These are phyloP conservation scores for Seriola quinqueradiata DNA, from an alignment of 2,113 vertebrate species.

Conservation along the genomic window DNA sequence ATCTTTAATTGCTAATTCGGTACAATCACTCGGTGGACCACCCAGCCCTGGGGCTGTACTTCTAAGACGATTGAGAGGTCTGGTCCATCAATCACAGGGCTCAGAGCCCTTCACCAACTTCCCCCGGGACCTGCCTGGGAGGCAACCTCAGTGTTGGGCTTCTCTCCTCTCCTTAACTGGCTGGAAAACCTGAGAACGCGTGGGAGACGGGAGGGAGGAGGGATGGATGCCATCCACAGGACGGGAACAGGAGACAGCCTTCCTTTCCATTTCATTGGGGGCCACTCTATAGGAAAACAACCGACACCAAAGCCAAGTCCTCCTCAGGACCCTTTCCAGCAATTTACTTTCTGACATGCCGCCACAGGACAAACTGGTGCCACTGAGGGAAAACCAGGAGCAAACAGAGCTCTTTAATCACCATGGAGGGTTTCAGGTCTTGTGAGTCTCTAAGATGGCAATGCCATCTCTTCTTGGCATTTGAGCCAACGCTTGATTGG, in stretches of 20 bases:
- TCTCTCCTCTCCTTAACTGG: conserved; percentile 26
- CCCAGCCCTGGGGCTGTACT: conserved; percentile 52
- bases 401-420: conserved; percentile 70
- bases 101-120: conserved; percentile 52
- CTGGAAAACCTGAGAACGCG: conserved; percentile 57
- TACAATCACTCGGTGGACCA: conserved; percentile 68
- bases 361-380: conserved; percentile 64
- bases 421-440: conserved; percentile 44
- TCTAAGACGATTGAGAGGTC: conserved; percentile 46
- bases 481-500: conserved; percentile 64
- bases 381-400: conserved; percentile 46
- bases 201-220: conserved; percentile 34
- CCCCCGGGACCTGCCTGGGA: conserved; percentile 50
- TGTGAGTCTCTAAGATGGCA: conserved; percentile 47
- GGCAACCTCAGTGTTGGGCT: conserved; percentile 51
- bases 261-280: conserved; percentile 45
- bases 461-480: conserved; percentile 54
- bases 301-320: conserved; percentile 46
- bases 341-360: conserved; percentile 42
- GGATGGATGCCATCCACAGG: conserved; percentile 49
- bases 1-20: conserved; percentile 74
- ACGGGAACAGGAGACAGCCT: conserved; percentile 41
- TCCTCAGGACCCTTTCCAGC: conserved; percentile 45
- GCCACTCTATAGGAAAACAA: conserved; percentile 48
- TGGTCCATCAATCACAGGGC: conserved; percentile 71